Evolutionary conservation across 2,888 invertebrate species (phyloP).

Genomic region (Xiphydria camelus): DNA sequence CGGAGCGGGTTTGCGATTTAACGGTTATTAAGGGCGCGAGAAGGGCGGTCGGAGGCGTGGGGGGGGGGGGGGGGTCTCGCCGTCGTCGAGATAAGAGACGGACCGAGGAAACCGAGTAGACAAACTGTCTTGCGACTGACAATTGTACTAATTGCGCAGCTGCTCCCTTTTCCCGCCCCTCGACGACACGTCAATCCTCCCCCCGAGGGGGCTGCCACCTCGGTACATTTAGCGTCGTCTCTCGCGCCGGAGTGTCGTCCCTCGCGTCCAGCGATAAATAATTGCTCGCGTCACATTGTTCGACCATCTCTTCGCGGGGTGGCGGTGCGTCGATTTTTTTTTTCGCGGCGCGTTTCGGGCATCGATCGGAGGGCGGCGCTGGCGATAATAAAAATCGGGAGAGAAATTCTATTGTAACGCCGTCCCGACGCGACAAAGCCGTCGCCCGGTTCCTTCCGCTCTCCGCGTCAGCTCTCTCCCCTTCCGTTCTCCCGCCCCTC

Average conservation of each 20-base stretch:
- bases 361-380: no score
- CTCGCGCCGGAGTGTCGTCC: no score
- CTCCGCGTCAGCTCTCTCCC: not conserved
- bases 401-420: slow-evolving; percentile 23
- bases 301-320: no score
- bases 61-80: no score
- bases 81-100: slow-evolving; percentile 36
- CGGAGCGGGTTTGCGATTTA: slow-evolving; percentile 35
- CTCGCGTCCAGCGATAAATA: no score
- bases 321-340: no score
- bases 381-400: not conserved
- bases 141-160: slow-evolving; percentile 44
- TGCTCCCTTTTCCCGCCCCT: slow-evolving; percentile 26
- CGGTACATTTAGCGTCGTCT: no score
- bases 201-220: no score
- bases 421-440: not conserved
- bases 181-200: no score
- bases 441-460: slow-evolving; percentile 3
- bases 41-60: no score
- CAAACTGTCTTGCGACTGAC: slow-evolving; percentile 35
- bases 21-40: slow-evolving; percentile 38
- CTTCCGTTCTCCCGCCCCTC: slow-evolving; percentile 5
- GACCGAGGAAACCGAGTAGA: slow-evolving; percentile 21
- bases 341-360: no score
- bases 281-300: no score